Base-by-base conservation (phyloP, 2,888 invertebrate species). In the Azorinus chamasolen region DNA sequence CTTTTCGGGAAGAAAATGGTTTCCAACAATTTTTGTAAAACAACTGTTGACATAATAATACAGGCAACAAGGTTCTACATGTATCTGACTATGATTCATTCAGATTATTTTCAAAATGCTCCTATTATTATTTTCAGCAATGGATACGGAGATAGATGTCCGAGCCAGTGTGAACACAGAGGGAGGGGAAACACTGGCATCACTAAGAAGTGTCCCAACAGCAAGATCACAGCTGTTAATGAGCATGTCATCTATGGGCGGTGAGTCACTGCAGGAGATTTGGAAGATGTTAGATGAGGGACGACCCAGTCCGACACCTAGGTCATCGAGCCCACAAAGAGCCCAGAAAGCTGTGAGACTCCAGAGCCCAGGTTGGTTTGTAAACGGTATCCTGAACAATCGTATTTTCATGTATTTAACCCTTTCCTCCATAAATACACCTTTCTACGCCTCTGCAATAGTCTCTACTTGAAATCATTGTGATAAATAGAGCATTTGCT, bases 191-290 rank as follows among this genome's bases (percentile, higher is more conserved):
- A 81, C 81, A 5, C 39, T 62, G 48, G 50, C 46, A 22, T 76
- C 76, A 14, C 51, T 46, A 6, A 48, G 54, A 22, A 78, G 75
- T 53, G 37, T 69, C 2, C 81, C 78, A 3, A 57, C 74, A n/a
- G 69, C 57, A 8, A 48, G 77, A 22, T 71, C 79, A 39, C 82
- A 83, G 55, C 75, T 87, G 25, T 73, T 86, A 77, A 68, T 87
- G 76, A 91, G 89, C 64, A 83, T 90, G 85, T 91, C 92, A 0
- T 92, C 92, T 12, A 83, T 88, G 58, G 92, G 92, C 18, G 90
- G 89, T 2, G 89, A 90, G 51, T 90, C 89, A 5, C 76, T 91
- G 53, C 88, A 91, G 71, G 91, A 92, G 50, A 86, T 92, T 50
- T 92, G 92, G 91, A 83, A 86, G 54, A 87, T 92, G 87, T 66